Conservation (phyloP, 2,888 invertebrate species). For the Chorisops tibialis region DNA sequence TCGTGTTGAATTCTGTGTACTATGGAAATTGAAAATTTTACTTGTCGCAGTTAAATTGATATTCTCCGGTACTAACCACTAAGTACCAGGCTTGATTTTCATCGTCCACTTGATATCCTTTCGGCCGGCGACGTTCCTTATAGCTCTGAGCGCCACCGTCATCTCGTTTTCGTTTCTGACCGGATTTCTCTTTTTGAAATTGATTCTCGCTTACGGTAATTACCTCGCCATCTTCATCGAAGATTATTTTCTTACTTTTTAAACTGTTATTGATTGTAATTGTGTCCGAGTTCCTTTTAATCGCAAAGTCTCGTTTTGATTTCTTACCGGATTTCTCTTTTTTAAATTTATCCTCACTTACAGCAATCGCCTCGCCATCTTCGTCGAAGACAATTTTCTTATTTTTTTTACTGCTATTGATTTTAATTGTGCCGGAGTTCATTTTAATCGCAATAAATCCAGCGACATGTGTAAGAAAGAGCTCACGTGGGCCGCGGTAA, state of each 20-base stretch:
- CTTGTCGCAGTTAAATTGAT: background rate
- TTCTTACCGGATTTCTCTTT: background rate
- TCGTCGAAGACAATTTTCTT: conserved; percentile 31
- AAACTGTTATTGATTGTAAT: background rate
- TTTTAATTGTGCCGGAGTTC: too few species aligned
- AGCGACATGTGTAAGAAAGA: too few species aligned
- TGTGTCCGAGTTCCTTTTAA: background rate
- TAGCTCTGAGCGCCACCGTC: background rate
- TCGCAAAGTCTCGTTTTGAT: background rate
- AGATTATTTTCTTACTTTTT: conserved; percentile 47
- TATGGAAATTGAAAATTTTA: conserved; percentile 31
- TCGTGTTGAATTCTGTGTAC: conserved; percentile 44
- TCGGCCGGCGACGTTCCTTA: background rate
- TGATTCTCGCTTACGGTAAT: conserved; percentile 34
- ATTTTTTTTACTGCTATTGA: background rate
- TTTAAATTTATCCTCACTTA: background rate
- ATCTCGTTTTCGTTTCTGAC: conserved; percentile 32
- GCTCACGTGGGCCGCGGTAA: too few species aligned
- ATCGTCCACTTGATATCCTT: conserved; percentile 24
- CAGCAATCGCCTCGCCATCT: conserved; percentile 23
- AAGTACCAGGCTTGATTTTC: conserved; percentile 47
- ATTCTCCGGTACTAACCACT: conserved; percentile 40
- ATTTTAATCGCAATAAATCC: too few species aligned
- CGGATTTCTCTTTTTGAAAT: too few species aligned
- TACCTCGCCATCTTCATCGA: conserved; percentile 44